phyloP scores from a whole-genome alignment of 2,888 invertebrate species.

The Lathronympha strigana region DNA sequence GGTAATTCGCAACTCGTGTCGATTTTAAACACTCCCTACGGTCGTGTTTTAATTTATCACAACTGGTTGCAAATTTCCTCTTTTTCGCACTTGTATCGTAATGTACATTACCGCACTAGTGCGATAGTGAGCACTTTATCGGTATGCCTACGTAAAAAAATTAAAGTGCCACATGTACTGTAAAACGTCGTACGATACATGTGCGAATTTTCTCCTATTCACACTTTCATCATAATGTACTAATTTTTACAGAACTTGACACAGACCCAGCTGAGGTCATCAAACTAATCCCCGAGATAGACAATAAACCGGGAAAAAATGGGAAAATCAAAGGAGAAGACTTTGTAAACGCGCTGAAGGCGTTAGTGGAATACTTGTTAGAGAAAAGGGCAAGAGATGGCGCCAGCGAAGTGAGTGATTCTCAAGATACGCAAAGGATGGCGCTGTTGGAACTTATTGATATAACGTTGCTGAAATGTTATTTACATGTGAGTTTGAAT shows the following conservation, averaged over 20 bases:
- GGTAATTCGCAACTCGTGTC: no score
- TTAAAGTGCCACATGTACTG: no score
- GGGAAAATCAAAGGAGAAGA: conserved; percentile 8
- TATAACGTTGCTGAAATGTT: conserved; percentile 8
- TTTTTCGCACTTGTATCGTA: no score
- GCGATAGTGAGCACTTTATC: no score
- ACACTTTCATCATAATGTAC: no score
- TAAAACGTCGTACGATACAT: no score
- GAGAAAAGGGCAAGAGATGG: not conserved
- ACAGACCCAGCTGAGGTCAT: not conserved
- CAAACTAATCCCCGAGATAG: not conserved
- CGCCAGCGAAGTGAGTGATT: not conserved
- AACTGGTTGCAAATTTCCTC: no score
- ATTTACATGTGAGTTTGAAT: not conserved
- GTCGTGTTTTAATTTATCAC: no score
- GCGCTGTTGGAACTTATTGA: not conserved
- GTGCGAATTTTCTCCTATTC: no score
- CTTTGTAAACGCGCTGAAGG: not conserved
- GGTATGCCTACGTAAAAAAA: no score
- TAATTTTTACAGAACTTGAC: not conserved
- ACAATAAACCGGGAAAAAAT: not conserved
- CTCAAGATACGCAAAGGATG: not conserved
- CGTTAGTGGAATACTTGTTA: not conserved
- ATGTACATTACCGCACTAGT: no score
- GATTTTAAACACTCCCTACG: no score